phyloP scores from a whole-genome alignment of 1,140 invertebrate genomes.

The Trichonephila clavata region DNA sequence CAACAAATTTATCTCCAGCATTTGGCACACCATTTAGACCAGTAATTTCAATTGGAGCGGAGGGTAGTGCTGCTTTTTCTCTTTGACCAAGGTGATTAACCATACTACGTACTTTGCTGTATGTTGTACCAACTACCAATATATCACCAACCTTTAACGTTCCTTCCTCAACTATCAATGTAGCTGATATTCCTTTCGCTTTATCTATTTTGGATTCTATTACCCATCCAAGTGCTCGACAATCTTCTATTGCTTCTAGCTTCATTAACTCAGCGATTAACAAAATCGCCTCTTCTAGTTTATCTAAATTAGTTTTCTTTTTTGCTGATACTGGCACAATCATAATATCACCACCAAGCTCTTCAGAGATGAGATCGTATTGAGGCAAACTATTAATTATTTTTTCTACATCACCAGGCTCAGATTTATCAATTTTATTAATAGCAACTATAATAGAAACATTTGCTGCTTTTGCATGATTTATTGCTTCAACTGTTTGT shows the following conservation, averaged over 20 bases:
- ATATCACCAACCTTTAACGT: too few species aligned
- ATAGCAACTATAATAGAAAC: constrained; percentile 79
- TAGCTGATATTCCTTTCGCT: background rate
- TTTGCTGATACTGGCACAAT: constrained; percentile 38
- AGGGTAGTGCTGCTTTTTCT: background rate
- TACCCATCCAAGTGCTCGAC: background rate
- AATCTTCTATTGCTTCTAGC: background rate
- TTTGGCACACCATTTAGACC: background rate
- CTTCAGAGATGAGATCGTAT: constrained; percentile 50
- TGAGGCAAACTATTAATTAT: constrained; percentile 80
- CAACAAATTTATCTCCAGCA: background rate
- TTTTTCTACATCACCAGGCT: constrained; percentile 70
- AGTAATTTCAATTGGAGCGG: background rate
- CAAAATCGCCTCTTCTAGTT: constrained; percentile 56
- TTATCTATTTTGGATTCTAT: constrained; percentile 44
- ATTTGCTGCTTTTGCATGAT: constrained; percentile 83
- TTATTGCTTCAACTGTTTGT: constrained; percentile 90
- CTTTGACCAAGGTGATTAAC: too few species aligned
- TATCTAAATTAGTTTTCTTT: constrained; percentile 11
- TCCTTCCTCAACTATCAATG: background rate
- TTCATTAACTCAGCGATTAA: constrained; percentile 48
- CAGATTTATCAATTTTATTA: constrained; percentile 65
- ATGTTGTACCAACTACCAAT: too few species aligned
- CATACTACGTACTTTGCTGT: too few species aligned
- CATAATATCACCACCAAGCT: constrained; percentile 61